These are phyloP conservation scores for Mesoclemmys tuberculata DNA, from an alignment of 2,113 vertebrate genomes.

Conservation along the genomic window DNA sequence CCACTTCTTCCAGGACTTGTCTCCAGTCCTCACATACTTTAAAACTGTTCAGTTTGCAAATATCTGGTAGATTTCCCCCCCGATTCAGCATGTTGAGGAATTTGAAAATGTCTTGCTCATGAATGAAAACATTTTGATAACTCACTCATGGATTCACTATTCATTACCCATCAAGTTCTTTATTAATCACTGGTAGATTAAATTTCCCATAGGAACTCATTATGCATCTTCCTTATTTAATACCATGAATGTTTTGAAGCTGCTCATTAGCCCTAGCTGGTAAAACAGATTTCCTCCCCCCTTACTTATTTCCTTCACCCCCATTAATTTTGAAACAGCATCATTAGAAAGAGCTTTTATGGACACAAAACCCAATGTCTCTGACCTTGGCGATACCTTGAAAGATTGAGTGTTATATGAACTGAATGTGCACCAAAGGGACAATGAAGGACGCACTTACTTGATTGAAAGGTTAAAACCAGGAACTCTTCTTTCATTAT, in stretches of 20 bases:
- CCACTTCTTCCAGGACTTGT: background rate
- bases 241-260: constrained; percentile 1
- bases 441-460: background rate
- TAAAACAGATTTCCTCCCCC: background rate
- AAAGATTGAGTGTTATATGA: fast-evolving
- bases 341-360: background rate
- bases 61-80: background rate
- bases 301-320: background rate
- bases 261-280: background rate
- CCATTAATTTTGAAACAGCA: background rate
- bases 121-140: background rate
- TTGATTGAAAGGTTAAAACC: background rate
- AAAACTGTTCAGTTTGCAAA: constrained; percentile 13
- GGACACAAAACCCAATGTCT: fast-evolving
- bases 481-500: background rate
- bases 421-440: fast-evolving
- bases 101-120: constrained; percentile 2
- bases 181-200: background rate
- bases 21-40: background rate
- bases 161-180: background rate
- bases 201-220: constrained; percentile 51
- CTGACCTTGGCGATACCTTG: background rate
- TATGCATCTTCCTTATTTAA: constrained; percentile 57
- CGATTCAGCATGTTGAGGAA: constrained; percentile 7
- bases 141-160: background rate